These are phyloP conservation scores for Rhinophrynus dorsalis DNA, from an alignment of 2,797 vertebrate genomes.

Conservation along the genomic window DNA sequence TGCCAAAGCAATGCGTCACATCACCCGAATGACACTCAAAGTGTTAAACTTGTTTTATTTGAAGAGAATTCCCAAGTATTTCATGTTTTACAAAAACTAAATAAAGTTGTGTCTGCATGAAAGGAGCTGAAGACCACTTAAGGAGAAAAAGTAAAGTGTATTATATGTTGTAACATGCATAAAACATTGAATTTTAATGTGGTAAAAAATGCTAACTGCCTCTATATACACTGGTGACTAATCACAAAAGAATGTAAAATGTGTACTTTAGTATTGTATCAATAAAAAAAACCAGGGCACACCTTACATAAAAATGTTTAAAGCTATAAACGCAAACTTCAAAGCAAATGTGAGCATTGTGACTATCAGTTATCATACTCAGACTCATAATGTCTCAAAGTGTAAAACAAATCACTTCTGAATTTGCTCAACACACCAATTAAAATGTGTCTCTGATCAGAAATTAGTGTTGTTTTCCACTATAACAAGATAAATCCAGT, in stretches of 20 bases:
- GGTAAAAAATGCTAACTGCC: conserved; percentile 32
- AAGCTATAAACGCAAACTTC: conserved; percentile 37
- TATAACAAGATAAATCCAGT: too few relatives aligned
- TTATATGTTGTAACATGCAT: conserved; percentile 40
- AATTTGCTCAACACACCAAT: not conserved
- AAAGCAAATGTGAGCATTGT: conserved; percentile 37
- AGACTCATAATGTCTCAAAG: conserved; percentile 57
- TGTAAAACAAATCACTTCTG: conserved; percentile 25
- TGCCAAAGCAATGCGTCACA: too few relatives aligned
- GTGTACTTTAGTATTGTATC: conserved; percentile 49
- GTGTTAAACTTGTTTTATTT: too few relatives aligned
- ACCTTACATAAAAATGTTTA: conserved; percentile 47
- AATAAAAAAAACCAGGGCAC: conserved; percentile 40
- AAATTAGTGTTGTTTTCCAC: not conserved
- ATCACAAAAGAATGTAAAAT: conserved; percentile 43
- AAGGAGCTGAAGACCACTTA: too few relatives aligned
- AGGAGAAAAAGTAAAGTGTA: too few relatives aligned
- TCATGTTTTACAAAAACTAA: too few relatives aligned
- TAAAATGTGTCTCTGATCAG: not conserved
- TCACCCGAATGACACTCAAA: too few relatives aligned
- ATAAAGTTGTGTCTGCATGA: too few relatives aligned
- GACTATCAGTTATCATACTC: conserved; percentile 52
- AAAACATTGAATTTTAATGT: conserved; percentile 43
- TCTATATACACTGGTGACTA: conserved; percentile 41
- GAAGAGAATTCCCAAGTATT: too few relatives aligned